Evolutionary conservation across 2,888 invertebrate species (phyloP).

Genomic region (Dynastes tityus): DNA sequence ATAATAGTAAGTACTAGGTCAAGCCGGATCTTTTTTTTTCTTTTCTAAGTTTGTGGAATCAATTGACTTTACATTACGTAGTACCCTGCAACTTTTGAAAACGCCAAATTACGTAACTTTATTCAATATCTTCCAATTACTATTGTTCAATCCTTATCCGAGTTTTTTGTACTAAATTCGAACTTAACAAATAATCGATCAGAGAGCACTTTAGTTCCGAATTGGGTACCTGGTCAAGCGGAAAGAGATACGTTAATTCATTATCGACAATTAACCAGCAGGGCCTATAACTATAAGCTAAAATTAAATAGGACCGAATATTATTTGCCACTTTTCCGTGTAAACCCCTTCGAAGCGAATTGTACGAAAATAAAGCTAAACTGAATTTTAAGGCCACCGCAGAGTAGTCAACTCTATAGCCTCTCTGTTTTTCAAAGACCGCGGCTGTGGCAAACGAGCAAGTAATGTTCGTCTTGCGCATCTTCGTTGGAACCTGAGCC

Average conservation of each 20-base stretch:
- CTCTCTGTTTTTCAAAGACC: constrained; percentile 64
- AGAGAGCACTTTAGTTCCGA: no score
- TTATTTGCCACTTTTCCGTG: constrained; percentile 9
- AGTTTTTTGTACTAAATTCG: no score
- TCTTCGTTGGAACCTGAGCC: constrained; percentile 65
- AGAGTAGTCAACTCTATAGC: constrained; percentile 62
- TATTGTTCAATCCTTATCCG: no score
- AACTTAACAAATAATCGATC: no score
- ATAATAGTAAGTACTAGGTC: no score
- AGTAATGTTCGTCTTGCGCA: constrained; percentile 68
- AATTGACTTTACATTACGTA: no score
- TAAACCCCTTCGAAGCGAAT: constrained; percentile 15
- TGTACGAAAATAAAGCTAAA: constrained; percentile 38
- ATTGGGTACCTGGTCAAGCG: background rate
- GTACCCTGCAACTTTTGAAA: no score
- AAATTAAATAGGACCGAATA: constrained; percentile 14
- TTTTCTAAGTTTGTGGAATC: no score
- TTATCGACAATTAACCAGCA: constrained; percentile 20
- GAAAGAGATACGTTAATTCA: constrained; percentile 10
- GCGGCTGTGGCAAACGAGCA: constrained; percentile 68
- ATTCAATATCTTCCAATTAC: no score
- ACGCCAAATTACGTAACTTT: no score
- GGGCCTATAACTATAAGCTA: constrained; percentile 16
- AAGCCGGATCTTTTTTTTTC: no score
- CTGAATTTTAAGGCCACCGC: constrained; percentile 44